phyloP scores from a whole-genome alignment of 2,113 vertebrate genomes.

The Oreochromis spilurus region DNA sequence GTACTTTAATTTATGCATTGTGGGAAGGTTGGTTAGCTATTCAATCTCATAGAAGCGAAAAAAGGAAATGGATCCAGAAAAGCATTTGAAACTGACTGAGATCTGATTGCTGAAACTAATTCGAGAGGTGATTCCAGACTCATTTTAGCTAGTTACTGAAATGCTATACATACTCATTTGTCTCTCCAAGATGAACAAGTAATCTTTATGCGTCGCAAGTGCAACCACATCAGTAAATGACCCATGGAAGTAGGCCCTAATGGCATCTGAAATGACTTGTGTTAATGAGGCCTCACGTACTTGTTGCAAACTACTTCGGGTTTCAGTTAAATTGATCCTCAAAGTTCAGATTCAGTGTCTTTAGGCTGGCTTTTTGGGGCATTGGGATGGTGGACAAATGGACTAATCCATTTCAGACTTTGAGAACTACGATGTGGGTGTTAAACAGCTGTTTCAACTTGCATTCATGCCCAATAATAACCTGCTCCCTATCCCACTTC shows the following conservation, averaged over 20 bases:
- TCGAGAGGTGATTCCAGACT: not conserved
- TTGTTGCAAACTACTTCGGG: not conserved
- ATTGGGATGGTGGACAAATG: not conserved
- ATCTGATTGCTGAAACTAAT: not conserved
- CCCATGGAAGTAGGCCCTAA: not conserved
- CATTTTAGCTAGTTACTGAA: not conserved
- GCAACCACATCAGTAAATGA: not conserved
- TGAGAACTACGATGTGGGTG: slow-evolving; percentile 32
- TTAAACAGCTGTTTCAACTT: slow-evolving; percentile 26
- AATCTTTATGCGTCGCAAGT: not conserved
- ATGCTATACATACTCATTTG: not conserved
- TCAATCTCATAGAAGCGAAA: not conserved
- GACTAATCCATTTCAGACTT: not conserved
- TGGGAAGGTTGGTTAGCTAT: not conserved
- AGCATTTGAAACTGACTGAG: not conserved
- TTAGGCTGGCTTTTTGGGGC: slow-evolving; percentile 16
- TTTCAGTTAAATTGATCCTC: not conserved
- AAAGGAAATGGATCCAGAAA: not conserved
- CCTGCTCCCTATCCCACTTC: not conserved
- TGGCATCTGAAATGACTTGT: not conserved
- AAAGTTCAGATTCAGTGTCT: not conserved
- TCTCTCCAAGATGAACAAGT: not conserved
- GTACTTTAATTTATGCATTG: not conserved
- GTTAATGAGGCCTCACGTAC: not conserved
- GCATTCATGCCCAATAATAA: not conserved